Base-by-base conservation (phyloP, 2,113 vertebrate species). In the Nycticryphes semicollaris region DNA sequence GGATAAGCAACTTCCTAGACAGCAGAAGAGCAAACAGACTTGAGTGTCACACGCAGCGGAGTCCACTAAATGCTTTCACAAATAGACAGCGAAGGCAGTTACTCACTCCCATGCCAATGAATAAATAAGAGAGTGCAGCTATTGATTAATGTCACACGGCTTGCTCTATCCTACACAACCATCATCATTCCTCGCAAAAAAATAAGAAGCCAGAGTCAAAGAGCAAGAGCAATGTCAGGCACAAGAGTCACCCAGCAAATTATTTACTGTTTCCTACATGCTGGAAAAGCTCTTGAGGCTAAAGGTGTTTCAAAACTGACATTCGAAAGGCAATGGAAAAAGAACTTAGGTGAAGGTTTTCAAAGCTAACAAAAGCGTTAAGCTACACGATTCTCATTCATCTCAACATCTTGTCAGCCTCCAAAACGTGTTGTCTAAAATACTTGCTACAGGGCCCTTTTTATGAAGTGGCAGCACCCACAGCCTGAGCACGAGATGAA, bases 111-210 rank as follows among this genome's bases (percentile, higher is more conserved):
- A 68, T 83, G 92, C 90, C 96, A 94, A 94, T 94, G 92, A 95
- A 95, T 96, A 96, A 96, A 94, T 91, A 97, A 94, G 73, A 93
- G 90, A 94, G 90, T 69, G 89, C 77, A 84, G 89, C 90, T 95
- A 96, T 96, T 97, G 96, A 97, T 97, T 94, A 97, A 95, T 89
- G 89, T 72, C 92, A 89, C 84, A 27, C 27, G 5, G 66, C 66
- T 72, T 1, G 2, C 86, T 96, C 93, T 80, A 73, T 54, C 87
- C 90, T 45, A n/a, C 67, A 78, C 92, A 93, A 88, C 91, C 84
- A 93, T 68, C 95, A 92, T 87, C 76, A 96, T 85, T 89, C 47
- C 89, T 94, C 35, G 10, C 81, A 63, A 92, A 89, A 95, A 95
- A 95, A 43, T 43, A 95, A 82, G 82, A 84, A 94, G 76, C 57